Evolutionary conservation across 2,113 vertebrate genomes (phyloP), one percentile per base, ranked within the genome.

Genomic region (Catharus bicknelli): DNA sequence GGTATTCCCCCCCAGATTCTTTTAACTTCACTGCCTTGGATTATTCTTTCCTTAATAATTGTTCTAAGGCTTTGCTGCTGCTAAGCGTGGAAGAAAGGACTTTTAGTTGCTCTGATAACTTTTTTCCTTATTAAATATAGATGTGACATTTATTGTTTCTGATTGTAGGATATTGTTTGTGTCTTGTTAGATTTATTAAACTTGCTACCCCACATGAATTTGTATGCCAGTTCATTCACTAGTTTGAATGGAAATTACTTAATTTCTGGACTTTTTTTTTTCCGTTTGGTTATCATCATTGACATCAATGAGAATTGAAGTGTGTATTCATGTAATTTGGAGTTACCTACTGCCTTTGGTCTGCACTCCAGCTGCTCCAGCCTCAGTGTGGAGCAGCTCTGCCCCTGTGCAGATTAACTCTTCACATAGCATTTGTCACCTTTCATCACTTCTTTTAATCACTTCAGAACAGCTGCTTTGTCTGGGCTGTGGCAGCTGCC

Each of bases 21-120:
- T 43, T 79, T 84, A 54, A 34, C 54, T 91, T 92, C 38, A 16
- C 25, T 70, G 15, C 2, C 38, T 93, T 85, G 72, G 67, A 47
- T 94, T 88, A 54, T 80, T 85, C 75, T 73, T 93, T n/a, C 38
- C 21, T 67, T 80, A 70, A 83, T 90, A 80, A 27, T 38, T 79
- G 15, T 73, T 90, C 55, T 74, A 40, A 77, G 83, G 32, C 29
- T 83, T 76, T 88, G 26, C 54, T 77, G n/a, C 53, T 79, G 50
- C 32, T 67, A 32, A 58, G 34, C 1, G 0, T 40, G 27, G 63
- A 83, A 77, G 54, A 83, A 87, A 66, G 14, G 32, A 30, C 61
- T 88, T 90, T 38, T 66, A 69, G 85, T 88, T 74, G 59, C 59
- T 86, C 72, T 85, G 82, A 10, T 76, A 38, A 38, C n/a, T 84